Percentiles rank a stretch among this genome's conserved stretches.
phyloP scores from a whole-genome alignment of 2,888 invertebrate genomes.

The Leptothorax acervorum region DNA sequence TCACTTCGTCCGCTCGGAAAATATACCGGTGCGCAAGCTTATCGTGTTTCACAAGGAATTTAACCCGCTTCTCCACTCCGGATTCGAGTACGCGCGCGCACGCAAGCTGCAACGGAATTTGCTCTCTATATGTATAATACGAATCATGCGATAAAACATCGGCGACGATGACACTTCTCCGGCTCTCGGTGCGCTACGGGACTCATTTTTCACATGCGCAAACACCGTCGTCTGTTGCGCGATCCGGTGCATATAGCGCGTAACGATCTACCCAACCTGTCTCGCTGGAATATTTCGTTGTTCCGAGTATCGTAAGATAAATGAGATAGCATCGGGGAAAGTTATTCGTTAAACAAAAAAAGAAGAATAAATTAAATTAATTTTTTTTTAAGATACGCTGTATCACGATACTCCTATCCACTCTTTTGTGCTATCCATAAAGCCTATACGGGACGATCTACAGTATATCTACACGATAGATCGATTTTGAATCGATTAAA shows the following conservation, averaged over 20 bases:
- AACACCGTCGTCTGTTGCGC: constrained; percentile 16
- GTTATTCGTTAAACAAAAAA: background rate
- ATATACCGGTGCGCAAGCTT: constrained; percentile 47
- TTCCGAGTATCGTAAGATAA: constrained; percentile 14
- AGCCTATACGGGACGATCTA: background rate
- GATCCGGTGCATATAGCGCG: constrained; percentile 28
- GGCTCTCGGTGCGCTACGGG: constrained; percentile 20
- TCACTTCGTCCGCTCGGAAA: constrained; percentile 37
- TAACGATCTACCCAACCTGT: constrained; percentile 40
- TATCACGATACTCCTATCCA: background rate
- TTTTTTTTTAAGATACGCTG: background rate
- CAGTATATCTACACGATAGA: background rate
- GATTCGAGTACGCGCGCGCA: constrained; percentile 10
- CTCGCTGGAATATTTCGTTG: constrained; percentile 26
- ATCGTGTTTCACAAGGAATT: constrained; percentile 57
- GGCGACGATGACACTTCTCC: constrained; percentile 39
- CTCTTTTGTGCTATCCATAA: background rate
- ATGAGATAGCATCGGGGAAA: background rate
- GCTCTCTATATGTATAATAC: constrained; percentile 30
- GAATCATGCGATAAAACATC: constrained; percentile 46
- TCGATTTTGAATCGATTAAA: background rate
- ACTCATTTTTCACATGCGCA: constrained; percentile 48
- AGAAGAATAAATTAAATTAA: background rate
- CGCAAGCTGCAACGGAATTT: constrained; percentile 47
- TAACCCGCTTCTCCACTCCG: constrained; percentile 46